Percentiles rank a stretch among this genome's conserved stretches.
Conservation (phyloP, 2,113 vertebrate species). For the Elanoides forficatus region DNA sequence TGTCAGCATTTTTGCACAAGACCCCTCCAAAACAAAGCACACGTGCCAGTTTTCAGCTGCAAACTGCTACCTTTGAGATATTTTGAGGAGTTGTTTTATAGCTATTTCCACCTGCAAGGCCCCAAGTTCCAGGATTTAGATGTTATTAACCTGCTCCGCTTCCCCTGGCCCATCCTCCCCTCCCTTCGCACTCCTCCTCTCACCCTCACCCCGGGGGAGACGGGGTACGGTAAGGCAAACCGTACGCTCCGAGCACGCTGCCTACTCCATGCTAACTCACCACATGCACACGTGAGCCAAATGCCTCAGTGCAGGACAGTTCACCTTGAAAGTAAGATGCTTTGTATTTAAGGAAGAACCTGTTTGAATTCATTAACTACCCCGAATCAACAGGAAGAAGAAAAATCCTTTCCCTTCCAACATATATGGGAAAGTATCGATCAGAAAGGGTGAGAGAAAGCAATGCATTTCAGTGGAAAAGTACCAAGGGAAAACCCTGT, state of each 20-base stretch:
- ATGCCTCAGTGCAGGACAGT: not conserved
- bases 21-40: not conserved
- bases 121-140: not conserved
- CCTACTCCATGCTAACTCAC: not conserved
- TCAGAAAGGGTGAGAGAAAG: not conserved
- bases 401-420: not conserved
- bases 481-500: not conserved
- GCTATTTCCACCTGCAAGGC: not conserved
- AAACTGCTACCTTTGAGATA: not conserved
- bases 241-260: fast-evolving
- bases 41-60: not conserved
- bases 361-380: not conserved
- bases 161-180: not conserved
- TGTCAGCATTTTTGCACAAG: not conserved
- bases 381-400: not conserved
- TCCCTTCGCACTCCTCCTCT: not conserved
- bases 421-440: not conserved
- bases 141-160: not conserved
- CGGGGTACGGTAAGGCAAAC: not conserved
- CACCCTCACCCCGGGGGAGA: fast-evolving
- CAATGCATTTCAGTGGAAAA: not conserved
- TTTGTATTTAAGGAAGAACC: not conserved
- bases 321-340: not conserved
- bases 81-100: not conserved
- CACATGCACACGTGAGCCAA: fast-evolving